Evolutionary conservation across 64 coral and sea anemone genomes (phyloP), one percentile per base, ranked within the genome.

Genomic region (Montipora cactus): DNA sequence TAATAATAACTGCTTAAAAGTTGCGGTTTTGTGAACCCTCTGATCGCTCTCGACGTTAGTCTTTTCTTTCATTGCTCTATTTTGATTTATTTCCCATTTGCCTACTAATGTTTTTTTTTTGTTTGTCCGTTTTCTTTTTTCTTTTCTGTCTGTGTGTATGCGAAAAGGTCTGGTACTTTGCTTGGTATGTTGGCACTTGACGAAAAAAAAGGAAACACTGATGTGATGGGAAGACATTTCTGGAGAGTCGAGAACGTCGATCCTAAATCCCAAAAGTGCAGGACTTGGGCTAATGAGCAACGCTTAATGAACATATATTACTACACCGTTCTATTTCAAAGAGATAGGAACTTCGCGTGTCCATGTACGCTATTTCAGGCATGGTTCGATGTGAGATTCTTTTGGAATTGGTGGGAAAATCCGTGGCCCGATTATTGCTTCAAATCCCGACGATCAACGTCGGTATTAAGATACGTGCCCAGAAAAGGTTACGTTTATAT

Each of bases 161-260:
- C 47, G 0, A 4, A 11, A 15, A 84, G 81, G 16, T 84, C 81
- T 5, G 59, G 37, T 13, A 84, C 59, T 76, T 11, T 44, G 13
- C 45, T 67, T 22, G 67, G 37, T 46, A 52, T 83, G 79, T 50
- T 44, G 12, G 3, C 44, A 5, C 49, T 71, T 16, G 70, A 45
- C 25, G 45, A 92, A 18, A 53, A 45, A 44, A 2, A 15, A 8
- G 48, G 67, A 92, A 92, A 84, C 12, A 28, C 81, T 4, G 90
- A 50, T 22, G 20, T 47, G 49, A 23, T n/a, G 25, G 90, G 79
- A 13, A 92, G 79, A 47, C 44, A 83, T 48, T 92, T 92, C 25
- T 83, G 80, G 78, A 80, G 90, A 51, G 47, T 92, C 16, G 90
- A 92, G 25, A 58, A 92, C 52, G 75, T 66, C 11, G 48, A 81